These are phyloP conservation scores for Ispidina picta DNA, from an alignment of 2,797 vertebrate species.

Conservation along the genomic window DNA sequence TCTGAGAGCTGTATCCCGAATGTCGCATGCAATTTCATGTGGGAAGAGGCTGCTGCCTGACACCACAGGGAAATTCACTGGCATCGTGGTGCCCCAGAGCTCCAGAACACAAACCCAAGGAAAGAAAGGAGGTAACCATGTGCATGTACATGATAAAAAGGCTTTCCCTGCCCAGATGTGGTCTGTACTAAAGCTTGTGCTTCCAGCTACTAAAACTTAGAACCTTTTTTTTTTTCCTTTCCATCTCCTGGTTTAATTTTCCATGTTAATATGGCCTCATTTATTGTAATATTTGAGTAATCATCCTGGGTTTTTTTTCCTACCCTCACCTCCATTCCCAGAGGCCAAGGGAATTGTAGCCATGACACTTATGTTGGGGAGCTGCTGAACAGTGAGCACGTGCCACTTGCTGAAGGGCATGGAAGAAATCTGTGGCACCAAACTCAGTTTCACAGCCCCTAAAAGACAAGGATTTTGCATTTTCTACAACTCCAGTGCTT, in stretches of 20 bases:
- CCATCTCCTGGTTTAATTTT: too few species aligned
- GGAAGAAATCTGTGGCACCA: not conserved
- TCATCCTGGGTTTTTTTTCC: not conserved
- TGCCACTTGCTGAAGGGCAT: not conserved
- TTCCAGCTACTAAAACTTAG: not conserved
- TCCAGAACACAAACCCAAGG: not conserved
- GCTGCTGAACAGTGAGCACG: rapidly evolving
- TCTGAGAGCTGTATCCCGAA: not conserved
- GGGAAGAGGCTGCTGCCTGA: not conserved
- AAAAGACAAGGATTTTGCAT: not conserved
- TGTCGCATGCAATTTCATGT: rapidly evolving
- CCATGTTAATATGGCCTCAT: not conserved
- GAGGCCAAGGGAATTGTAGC: not conserved
- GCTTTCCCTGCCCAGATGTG: rapidly evolving
- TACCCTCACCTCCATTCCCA: not conserved
- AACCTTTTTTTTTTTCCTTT: not conserved
- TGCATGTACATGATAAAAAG: not conserved
- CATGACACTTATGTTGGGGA: not conserved
- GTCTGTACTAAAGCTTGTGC: not conserved
- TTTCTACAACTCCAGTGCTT: not conserved
- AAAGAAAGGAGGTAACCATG: not conserved
- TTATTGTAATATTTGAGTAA: not conserved
- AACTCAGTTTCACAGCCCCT: not conserved
- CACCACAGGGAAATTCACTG: not conserved
- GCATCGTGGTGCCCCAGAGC: not conserved